Percentiles rank a stretch among this genome's conserved stretches.
These are phyloP conservation scores for Neoarius graeffei DNA, from an alignment of 2,113 vertebrate genomes.

Conservation along the genomic window DNA sequence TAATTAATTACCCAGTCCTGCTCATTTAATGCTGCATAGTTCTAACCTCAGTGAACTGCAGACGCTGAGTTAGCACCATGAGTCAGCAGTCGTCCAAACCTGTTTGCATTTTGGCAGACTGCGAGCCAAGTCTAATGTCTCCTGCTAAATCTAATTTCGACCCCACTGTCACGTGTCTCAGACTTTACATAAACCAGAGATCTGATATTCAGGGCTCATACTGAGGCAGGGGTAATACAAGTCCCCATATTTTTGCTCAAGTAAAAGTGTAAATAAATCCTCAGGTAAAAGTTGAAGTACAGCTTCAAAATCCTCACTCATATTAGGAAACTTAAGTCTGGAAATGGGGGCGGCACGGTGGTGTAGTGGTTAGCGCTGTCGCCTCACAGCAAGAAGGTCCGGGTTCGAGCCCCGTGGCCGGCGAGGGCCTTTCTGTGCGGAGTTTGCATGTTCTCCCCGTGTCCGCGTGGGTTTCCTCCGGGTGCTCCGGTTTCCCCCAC, in stretches of 20 bases:
- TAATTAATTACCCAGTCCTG: conserved; percentile 7
- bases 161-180: background rate
- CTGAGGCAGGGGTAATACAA: too few relatives aligned
- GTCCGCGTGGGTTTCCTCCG: too few relatives aligned
- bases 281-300: background rate
- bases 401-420: too few relatives aligned
- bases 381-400: too few relatives aligned
- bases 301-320: background rate
- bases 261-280: background rate
- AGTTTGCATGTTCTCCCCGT: too few relatives aligned
- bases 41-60: background rate
- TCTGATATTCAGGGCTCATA: background rate
- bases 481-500: too few relatives aligned
- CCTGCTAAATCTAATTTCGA: background rate
- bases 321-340: background rate
- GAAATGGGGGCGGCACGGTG: too few relatives aligned
- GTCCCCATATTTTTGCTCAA: background rate
- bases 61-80: conserved; percentile 24
- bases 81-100: conserved; percentile 5
- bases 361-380: too few relatives aligned
- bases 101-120: background rate
- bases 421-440: too few relatives aligned
- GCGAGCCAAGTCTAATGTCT: background rate
- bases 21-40: conserved; percentile 7
- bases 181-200: background rate